These are phyloP conservation scores for Anthoscopus minutus DNA, from an alignment of 2,113 vertebrate species.

Conservation along the genomic window DNA sequence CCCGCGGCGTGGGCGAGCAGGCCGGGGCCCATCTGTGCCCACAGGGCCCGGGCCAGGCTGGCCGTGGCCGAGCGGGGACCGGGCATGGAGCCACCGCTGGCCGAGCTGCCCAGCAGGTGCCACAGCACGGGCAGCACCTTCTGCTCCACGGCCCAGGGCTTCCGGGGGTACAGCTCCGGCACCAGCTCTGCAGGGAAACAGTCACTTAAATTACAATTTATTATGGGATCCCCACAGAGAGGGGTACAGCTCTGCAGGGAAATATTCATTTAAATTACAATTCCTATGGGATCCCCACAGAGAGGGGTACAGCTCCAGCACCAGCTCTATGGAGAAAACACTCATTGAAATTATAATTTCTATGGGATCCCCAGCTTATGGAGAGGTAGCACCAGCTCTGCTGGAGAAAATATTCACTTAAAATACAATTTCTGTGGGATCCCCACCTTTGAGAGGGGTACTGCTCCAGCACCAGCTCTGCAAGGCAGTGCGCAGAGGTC, in stretches of 20 bases:
- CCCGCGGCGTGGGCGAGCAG: not conserved
- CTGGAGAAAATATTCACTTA: not conserved
- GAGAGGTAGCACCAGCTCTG: no score
- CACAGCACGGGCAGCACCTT: not conserved
- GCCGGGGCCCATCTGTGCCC: not conserved
- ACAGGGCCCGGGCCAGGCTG: not conserved
- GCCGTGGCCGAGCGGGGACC: not conserved
- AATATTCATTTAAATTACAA: not conserved
- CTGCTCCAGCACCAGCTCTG: not conserved
- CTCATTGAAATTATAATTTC: rapidly evolving
- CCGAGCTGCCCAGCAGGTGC: not conserved
- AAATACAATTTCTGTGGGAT: not conserved
- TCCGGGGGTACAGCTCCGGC: not conserved
- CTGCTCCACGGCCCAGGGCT: not conserved
- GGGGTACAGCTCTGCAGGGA: not conserved
- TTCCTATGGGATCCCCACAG: not conserved
- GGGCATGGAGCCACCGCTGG: not conserved
- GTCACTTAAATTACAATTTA: rapidly evolving
- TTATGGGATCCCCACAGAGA: rapidly evolving
- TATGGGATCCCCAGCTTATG: no score
- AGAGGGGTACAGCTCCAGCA: not conserved
- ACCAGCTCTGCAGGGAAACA: not conserved
- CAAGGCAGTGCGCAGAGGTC: not conserved
- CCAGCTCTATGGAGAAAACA: not conserved
- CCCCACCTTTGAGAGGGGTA: not conserved